A percentile compares a stretch with the other conserved stretches of the same genome.
phyloP scores from a whole-genome alignment of 2,888 invertebrate genomes.

The Blera fallax region DNA sequence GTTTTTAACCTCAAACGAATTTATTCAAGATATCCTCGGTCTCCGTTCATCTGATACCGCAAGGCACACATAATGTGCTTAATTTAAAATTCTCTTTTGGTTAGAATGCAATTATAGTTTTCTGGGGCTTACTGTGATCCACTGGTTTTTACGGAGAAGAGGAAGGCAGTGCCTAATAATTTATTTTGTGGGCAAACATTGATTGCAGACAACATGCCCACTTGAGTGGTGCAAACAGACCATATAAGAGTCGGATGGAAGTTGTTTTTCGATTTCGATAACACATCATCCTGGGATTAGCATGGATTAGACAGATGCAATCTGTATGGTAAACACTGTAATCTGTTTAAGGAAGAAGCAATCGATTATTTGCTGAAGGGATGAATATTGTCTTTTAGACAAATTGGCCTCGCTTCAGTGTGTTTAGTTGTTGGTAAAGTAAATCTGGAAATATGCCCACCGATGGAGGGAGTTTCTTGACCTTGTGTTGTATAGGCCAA shows the following conservation, averaged over 20 bases:
- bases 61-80: background rate
- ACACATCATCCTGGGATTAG: conserved; percentile 28
- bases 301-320: conserved; percentile 3
- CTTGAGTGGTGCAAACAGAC: background rate
- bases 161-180: background rate
- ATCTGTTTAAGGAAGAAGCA: background rate
- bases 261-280: conserved; percentile 1
- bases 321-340: conserved; percentile 1
- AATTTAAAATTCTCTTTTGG: conserved; percentile 33
- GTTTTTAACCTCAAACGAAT: background rate
- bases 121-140: background rate
- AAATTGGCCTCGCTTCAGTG: background rate
- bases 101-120: conserved; percentile 5
- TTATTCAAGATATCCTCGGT: background rate
- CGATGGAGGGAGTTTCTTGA: background rate
- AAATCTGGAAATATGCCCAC: background rate
- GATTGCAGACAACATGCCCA: background rate
- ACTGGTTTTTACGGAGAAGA: background rate
- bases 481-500: background rate
- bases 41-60: background rate
- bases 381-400: background rate
- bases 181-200: conserved; percentile 9
- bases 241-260: background rate
- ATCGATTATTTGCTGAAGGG: conserved; percentile 11
- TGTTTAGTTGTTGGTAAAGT: background rate